Percentiles rank a stretch among this genome's conserved stretches.
These are phyloP conservation scores for Lasioglossum pauxillum DNA, from an alignment of 2,888 invertebrate species.

Conservation along the genomic window DNA sequence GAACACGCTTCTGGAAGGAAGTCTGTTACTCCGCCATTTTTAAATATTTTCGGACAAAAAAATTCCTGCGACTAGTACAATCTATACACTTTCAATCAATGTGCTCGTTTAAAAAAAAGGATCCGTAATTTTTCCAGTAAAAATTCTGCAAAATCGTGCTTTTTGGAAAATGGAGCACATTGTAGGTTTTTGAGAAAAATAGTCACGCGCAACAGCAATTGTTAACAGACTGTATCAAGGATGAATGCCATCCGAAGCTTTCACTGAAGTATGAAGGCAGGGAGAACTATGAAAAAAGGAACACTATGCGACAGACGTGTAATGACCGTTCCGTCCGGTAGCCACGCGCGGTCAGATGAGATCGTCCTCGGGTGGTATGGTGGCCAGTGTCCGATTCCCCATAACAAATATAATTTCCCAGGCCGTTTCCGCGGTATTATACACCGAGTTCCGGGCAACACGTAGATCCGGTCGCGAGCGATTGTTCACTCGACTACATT, in stretches of 20 bases:
- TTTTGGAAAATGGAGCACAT: not conserved
- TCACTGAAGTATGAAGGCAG: slow-evolving; percentile 61
- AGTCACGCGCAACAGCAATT: not conserved
- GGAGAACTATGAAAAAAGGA: slow-evolving; percentile 1
- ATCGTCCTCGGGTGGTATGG: slow-evolving; percentile 67
- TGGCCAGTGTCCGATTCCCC: slow-evolving; percentile 70
- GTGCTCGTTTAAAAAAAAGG: not conserved
- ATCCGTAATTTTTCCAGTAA: not conserved
- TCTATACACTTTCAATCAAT: not conserved
- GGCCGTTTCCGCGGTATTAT: slow-evolving; percentile 82
- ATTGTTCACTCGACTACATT: slow-evolving; percentile 68
- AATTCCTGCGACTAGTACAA: not conserved
- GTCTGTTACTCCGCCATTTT: not conserved
- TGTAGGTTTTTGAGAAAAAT: not conserved
- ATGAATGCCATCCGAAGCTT: slow-evolving; percentile 75
- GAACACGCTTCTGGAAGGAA: no score
- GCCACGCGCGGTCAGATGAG: slow-evolving; percentile 70
- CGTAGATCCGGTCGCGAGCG: slow-evolving; percentile 67
- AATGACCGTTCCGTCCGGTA: slow-evolving; percentile 79
- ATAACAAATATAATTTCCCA: slow-evolving; percentile 82
- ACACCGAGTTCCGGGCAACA: slow-evolving; percentile 79
- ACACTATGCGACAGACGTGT: slow-evolving; percentile 54
- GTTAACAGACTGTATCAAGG: slow-evolving; percentile 31
- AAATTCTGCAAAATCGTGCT: not conserved
- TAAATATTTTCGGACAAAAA: not conserved